These are phyloP conservation scores for Hirudo medicinalis DNA, from an alignment of 1,140 invertebrate genomes.

Conservation along the genomic window DNA sequence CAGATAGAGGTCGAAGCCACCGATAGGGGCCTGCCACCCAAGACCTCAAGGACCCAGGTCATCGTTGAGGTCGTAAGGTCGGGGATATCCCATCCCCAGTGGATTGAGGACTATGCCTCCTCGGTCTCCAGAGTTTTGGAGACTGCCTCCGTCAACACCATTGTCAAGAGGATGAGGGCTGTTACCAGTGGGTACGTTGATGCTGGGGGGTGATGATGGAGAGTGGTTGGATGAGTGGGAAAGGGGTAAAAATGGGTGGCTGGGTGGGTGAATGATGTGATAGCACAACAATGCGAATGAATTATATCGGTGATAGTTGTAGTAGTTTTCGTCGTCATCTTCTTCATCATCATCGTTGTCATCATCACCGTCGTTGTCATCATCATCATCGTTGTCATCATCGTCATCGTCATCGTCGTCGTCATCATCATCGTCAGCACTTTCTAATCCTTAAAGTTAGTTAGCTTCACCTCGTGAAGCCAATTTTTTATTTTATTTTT, in stretches of 20 bases:
- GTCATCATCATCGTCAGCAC: not conserved
- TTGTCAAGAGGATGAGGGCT: conserved; percentile 19
- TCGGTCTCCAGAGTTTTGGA: conserved; percentile 7
- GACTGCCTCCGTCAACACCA: conserved; percentile 18
- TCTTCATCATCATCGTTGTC: not conserved
- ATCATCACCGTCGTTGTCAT: conserved; percentile 12
- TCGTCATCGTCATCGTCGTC: conserved; percentile 5
- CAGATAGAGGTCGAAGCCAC: conserved; percentile 17
- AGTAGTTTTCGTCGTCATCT: too few species aligned
- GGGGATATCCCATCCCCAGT: conserved; percentile 21
- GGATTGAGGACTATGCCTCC: conserved; percentile 19
- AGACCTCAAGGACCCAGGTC: conserved; percentile 2
- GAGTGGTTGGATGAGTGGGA: not conserved
- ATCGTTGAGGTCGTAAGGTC: conserved; percentile 17
- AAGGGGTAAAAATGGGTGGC: too few species aligned
- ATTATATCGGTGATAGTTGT: too few species aligned
- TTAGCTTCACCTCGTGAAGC: too few species aligned
- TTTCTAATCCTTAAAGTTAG: too few species aligned
- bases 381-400: conserved; percentile 3
- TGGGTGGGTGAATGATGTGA: not conserved
- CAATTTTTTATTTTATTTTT: too few species aligned
- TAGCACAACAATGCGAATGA: too few species aligned
- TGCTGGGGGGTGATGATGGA: not conserved
- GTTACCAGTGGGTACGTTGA: not conserved
- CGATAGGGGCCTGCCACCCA: conserved; percentile 18